Base-by-base conservation (phyloP, 2,797 vertebrate genomes). In the Labroides dimidiatus region DNA sequence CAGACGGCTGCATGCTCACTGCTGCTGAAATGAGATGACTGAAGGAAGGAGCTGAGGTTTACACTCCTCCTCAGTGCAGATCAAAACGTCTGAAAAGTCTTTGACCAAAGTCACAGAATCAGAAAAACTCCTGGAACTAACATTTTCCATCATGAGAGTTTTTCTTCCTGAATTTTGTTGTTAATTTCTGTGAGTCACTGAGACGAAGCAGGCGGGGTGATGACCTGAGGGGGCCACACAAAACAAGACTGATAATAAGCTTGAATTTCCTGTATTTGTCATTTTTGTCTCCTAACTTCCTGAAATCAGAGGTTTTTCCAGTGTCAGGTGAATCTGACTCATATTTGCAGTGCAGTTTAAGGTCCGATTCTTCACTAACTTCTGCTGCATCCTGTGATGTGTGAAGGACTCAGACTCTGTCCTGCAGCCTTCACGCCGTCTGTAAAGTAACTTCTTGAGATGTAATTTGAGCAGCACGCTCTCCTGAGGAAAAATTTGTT, bases 401-500 rank as follows among this genome's bases (percentile, higher is more conserved):
- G 4, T n/a, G 44, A 51, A 42, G 55, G 36, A 64, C 49, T 58
- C n/a, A n/a, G 24, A 53, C 19, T 49, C 48, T 57, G 9, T 20
- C 43, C 36, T 9, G 59, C 48, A 15, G 54, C 49, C 70, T 45
- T 43, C 47, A 53, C 10, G 2, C 47, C 6, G 39, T 36, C 44
- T 54, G 33, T 44, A 14, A 4, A 58, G 63, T 62, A 55, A n/a
- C 52, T 51, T 58, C 54, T 15, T 23, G 39, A 72, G 74, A 71
- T 66, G 68, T 39, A 79, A 69, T 47, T 48, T 65, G 64, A 56
- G 27, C 64, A 58, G 56, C 60, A 8, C 7, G 24, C 33, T 70
- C 67, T 61, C 59, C 16, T 58, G n/a, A 51, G 55, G 66, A 64
- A 64, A 69, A 62, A 57, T 53, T 21, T 39, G 10, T 51, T 50